phyloP scores from a whole-genome alignment of 23 tunicate genomes.

The Corella eumyota region DNA sequence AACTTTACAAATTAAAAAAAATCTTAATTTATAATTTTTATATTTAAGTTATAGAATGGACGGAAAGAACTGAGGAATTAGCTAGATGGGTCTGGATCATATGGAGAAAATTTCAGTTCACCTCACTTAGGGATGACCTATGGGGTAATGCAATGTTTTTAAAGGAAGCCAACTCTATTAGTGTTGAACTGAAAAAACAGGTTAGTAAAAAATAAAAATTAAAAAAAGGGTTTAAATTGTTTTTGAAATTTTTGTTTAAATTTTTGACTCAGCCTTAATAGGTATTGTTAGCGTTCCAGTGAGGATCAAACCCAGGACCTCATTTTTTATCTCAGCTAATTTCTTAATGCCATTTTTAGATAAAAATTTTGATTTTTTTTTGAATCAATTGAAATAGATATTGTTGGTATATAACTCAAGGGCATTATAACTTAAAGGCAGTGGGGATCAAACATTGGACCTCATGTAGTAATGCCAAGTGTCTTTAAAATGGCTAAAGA shows the following conservation, averaged over 20 bases:
- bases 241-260: neutral
- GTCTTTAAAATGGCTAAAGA: too few species aligned
- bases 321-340: neutral
- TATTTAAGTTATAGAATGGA: constrained; percentile 19
- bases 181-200: constrained; percentile 93
- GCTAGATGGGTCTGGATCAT: constrained; percentile 69
- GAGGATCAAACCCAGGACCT: too few species aligned
- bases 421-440: too few species aligned
- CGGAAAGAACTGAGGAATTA: constrained; percentile 18
- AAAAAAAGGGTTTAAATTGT: neutral
- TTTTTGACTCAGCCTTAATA: neutral
- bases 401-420: too few species aligned
- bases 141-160: constrained; percentile 95
- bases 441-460: too few species aligned
- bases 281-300: too few species aligned
- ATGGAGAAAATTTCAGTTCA: constrained; percentile 72
- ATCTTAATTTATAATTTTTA: too few species aligned
- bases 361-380: too few species aligned
- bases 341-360: too few species aligned
- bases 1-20: too few species aligned
- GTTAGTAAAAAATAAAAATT: constrained; percentile 8
- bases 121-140: constrained; percentile 82
- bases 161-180: constrained; percentile 96
- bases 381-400: neutral
- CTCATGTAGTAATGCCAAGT: too few species aligned